Evolutionary conservation across 2,797 vertebrate species (phyloP), one percentile per base, ranked within the genome.

Genomic region (Chanos chanos): DNA sequence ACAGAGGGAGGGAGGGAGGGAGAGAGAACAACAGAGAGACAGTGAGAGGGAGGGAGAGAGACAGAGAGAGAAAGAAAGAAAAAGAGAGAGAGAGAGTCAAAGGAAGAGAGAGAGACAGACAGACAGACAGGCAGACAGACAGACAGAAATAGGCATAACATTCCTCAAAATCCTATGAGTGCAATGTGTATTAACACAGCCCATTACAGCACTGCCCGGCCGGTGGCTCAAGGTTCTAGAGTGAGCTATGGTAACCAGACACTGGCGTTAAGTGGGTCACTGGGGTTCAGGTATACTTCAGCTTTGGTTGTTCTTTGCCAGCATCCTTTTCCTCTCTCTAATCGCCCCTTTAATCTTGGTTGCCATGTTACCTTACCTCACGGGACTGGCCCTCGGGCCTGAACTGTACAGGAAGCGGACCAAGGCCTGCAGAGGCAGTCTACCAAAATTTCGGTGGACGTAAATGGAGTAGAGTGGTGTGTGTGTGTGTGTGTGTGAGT

Each of bases 291-390:
- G 44, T 65, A 61, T 30, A 53, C 33, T 24, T 48, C 33, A 57
- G 56, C 31, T 31, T 13, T 5, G 39, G 34, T 24, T 31, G 22
- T 16, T 22, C 44, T 28, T 15, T 12, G 36, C 16, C 13, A 43
- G 10, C 4, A 44, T 54, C 39, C 56, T 50, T 41, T 53, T 53
- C 51, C 33, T 56, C 33, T 50, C 33, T 56, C 40, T 61, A 70
- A 61, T 70, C 51, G 41, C 30, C 28, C 19, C 12, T 51, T 15
- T 56, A 65, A 50, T 65, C 44, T 51, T 30, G 50, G 51, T 49
- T 10, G 30, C 34, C 31, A 57, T 61, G 50, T 57, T 66, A 55
- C 15, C 51, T 56, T 37, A 57, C 39, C n/a, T n/a, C 45, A 15
- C 18, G n/a, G 8, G 16, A 37, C 15, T 50, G 7, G 39, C 15